These are phyloP conservation scores for Tupaia chinensis DNA, from an alignment of 2,113 vertebrate species.

Conservation along the genomic window DNA sequence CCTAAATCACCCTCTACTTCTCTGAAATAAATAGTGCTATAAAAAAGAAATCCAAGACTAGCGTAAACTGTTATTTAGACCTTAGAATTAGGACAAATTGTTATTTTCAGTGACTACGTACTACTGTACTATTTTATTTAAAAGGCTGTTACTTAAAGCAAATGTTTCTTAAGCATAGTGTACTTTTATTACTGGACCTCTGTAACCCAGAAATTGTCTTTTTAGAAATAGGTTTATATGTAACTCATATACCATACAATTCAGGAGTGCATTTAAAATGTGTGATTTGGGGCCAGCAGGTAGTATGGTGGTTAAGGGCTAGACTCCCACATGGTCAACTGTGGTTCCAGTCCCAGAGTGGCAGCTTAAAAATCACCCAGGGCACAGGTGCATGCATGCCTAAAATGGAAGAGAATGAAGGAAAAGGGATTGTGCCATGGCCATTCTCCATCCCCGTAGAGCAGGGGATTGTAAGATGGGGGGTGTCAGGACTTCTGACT, in stretches of 20 bases:
- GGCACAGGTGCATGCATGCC: no score
- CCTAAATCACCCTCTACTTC: constrained; percentile 30
- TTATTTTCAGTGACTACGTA: background rate
- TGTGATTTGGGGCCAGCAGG: background rate
- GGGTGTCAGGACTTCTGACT: no score
- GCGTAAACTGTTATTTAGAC: constrained; percentile 17
- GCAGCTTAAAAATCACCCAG: no score
- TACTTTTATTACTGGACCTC: background rate
- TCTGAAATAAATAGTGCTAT: background rate
- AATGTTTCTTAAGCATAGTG: constrained; percentile 7
- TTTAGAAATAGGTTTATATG: constrained; percentile 4
- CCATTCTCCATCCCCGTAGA: no score
- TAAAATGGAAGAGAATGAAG: no score
- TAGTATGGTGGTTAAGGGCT: no score
- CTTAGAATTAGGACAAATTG: constrained; percentile 24
- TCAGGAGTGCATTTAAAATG: background rate
- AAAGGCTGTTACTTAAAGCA: background rate
- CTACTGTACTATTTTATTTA: background rate
- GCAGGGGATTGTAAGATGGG: no score
- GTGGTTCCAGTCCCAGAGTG: no score
- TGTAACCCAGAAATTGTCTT: constrained; percentile 4
- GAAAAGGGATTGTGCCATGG: no score
- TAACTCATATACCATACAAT: background rate
- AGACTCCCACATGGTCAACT: no score
- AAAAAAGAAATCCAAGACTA: constrained; percentile 9